These are phyloP conservation scores for Gnathonemus longibarbis DNA, from an alignment of 2,113 vertebrate species.

Conservation along the genomic window DNA sequence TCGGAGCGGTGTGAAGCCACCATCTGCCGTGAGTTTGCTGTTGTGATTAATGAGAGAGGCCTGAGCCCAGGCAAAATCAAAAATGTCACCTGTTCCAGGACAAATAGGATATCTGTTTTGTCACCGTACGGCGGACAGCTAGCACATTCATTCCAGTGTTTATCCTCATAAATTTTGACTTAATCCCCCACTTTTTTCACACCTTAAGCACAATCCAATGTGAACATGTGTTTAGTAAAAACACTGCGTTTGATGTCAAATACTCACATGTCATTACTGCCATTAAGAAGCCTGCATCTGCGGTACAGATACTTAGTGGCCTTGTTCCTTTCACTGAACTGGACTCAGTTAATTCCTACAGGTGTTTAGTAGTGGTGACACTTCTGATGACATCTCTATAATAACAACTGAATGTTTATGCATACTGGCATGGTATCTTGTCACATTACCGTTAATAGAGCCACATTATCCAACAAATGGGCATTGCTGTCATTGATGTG, in stretches of 20 bases:
- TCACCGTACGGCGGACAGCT: background rate
- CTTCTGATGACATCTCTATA: background rate
- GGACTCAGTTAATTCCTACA: background rate
- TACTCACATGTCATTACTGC: background rate
- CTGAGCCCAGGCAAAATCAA: conserved; percentile 18
- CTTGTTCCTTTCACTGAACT: background rate
- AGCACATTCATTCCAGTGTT: background rate
- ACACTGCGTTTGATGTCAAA: background rate
- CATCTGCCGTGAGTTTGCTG: conserved; percentile 32
- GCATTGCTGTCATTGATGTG: background rate
- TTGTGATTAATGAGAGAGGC: conserved; percentile 27
- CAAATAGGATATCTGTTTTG: background rate
- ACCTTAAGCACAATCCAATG: background rate
- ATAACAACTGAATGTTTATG: background rate
- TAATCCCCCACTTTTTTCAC: background rate
- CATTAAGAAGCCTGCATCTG: background rate
- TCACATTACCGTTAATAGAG: background rate
- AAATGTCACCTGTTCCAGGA: conserved; percentile 11
- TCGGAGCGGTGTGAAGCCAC: conserved; percentile 24
- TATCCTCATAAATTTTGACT: background rate
- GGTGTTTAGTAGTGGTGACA: background rate
- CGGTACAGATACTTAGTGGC: background rate
- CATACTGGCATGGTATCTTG: background rate
- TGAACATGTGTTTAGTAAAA: background rate
- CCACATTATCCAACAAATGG: background rate